A percentile compares a stretch with the other conserved stretches of the same genome.
These are phyloP conservation scores for Aleiodes sp. DNA, from an alignment of 1,140 invertebrate species.

Conservation along the genomic window DNA sequence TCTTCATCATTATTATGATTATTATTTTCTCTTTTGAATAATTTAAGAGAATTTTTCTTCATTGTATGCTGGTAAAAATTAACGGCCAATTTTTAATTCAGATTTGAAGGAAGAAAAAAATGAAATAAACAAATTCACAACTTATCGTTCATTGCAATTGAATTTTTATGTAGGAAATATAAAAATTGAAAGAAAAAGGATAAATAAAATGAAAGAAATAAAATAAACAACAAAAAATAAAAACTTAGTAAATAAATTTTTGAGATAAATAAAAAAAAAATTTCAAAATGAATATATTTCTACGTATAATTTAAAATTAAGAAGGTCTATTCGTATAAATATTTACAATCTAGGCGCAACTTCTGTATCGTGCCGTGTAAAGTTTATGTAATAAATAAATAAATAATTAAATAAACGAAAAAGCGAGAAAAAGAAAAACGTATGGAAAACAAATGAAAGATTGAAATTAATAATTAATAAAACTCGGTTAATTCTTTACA, in stretches of 20 bases:
- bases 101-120: too few species aligned
- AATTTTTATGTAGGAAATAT: constrained; percentile 35
- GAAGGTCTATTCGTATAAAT: constrained; percentile 50
- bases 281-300: constrained; percentile 64
- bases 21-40: too few species aligned
- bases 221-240: too few species aligned
- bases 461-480: too few species aligned
- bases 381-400: constrained; percentile 38
- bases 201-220: background rate
- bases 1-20: constrained; percentile 23
- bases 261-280: constrained; percentile 49
- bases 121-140: constrained; percentile 48
- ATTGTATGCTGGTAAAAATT: too few species aligned
- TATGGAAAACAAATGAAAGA: constrained; percentile 20
- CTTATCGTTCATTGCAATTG: constrained; percentile 60
- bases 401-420: background rate
- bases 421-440: background rate
- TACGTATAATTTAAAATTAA: constrained; percentile 56
- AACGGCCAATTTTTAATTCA: too few species aligned
- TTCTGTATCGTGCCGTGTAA: constrained; percentile 52
- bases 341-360: constrained; percentile 52
- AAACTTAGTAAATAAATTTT: background rate
- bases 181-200: background rate
- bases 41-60: too few species aligned
- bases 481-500: constrained; percentile 33